Evolutionary conservation across 2,888 invertebrate species (phyloP), one percentile per base, ranked within the genome.

Genomic region (Oxyteleia sp.): DNA sequence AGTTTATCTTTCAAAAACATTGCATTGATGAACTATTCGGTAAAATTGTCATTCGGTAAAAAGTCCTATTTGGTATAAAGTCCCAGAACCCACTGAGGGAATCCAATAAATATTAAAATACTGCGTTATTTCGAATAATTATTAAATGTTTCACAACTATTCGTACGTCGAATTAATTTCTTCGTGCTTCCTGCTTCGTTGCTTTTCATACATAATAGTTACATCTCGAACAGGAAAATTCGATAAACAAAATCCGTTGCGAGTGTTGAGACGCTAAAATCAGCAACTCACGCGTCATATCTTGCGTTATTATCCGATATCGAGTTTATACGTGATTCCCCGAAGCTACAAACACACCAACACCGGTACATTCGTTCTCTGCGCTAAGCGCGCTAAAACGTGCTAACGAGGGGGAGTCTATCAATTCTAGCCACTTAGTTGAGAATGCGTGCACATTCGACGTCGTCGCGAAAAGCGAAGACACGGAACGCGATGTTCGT

Each of bases 251-350:
- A 82, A 76, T 57, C 20, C 45, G 4, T 15, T 8, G 32, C 38
- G 68, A 64, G 68, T 78, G 72, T 49, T 69, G 81, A 84, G 75
- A 74, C 41, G 84, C 49, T 68, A 64, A 76, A 79, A 82, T 82
- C 84, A 75, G 61, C 79, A 61, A 82, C 75, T 79, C 89, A 90
- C 91, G 91, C 91, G 88, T 90, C 91, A 91, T 91, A 90, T 92
- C 91, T 88, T 89, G 87, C 89, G 90, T 92, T 93, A 93, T 93
- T 92, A 92, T 91, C 88, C 89, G 90, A 91, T 93, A 92, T 90
- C 90, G 90, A 87, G 91, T 90, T 83, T 91, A 91, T 92, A 89
- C 90, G 90, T 90, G 89, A 88, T 88, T 90, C 84, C 85, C 88
- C 75, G 84, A 16, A 74, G 80, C 80, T 74, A 75, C 79, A 68